Base-by-base conservation (phyloP, 2,888 invertebrate species). In the Julus scandinavius region DNA sequence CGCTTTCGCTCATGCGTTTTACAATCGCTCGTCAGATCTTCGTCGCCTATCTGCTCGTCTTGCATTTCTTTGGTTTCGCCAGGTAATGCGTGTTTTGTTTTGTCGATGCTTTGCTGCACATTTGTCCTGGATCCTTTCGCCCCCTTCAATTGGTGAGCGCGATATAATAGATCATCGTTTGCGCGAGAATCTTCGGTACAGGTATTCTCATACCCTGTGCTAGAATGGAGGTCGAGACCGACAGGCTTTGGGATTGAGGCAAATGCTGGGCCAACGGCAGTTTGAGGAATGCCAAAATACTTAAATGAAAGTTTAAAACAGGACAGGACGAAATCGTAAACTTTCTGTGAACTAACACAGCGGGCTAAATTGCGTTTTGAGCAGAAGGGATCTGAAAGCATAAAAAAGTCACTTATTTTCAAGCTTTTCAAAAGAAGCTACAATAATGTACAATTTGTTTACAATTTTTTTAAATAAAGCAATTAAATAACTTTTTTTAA, bases 241-340 rank as follows among this genome's bases (percentile, higher is more conserved):
- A 54, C 45, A 20, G 88, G 88, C 63, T 41, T n/a, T 9, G 50
- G 50, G 20, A 91, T 89, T 29, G 89, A 89, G n/a, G 89, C 89
- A 90, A 92, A 92, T 54, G 93, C 89, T 6, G 92, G 91, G 2
- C 92, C 93, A 38, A 90, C 88, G 20, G 89, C 89, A n/a, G 91
- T 91, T 88, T 92, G 92, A 2, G 93, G 93, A 83, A 92, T 91
- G 6, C 91, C 93, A 91, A 93, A 94, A 90, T 94, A 94, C 41
- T 91, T 90, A 90, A 92, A 93, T 1, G 93, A 92, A 38, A 91
- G 91, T 86, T 92, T 91, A 54, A 94, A 91, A 85, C 93, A 92
- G 58, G 92, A 92, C 86, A 92, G 91, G 89, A 94, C 93, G 90
- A 93, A 94, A 72, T 93, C 93, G 90, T 92, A 93, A 45, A 93